Conservation (phyloP, 2,888 invertebrate species). For the Antitype chi region DNA sequence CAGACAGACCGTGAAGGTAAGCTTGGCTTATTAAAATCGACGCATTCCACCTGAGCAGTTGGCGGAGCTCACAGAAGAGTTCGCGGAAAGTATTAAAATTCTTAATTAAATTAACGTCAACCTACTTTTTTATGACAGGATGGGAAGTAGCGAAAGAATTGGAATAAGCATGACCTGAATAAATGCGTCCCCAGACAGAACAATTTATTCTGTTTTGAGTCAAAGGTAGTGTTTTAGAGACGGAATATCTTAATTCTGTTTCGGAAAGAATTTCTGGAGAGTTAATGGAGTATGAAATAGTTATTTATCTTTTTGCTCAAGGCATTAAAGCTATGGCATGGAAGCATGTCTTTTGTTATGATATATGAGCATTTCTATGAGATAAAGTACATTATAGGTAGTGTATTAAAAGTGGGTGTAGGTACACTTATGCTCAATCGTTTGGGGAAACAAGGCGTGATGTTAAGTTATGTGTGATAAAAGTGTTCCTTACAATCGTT, state of each 20-base stretch:
- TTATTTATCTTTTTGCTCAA: background rate
- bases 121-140: conserved; percentile 61
- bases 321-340: background rate
- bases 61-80: conserved; percentile 59
- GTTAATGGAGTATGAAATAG: no score
- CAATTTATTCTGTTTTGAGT: conserved; percentile 25
- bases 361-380: background rate
- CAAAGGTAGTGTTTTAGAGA: conserved; percentile 19
- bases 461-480: no score
- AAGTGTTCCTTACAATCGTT: no score
- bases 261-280: background rate
- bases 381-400: background rate
- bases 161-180: conserved; percentile 57
- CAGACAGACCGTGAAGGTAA: conserved; percentile 21
- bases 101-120: conserved; percentile 78
- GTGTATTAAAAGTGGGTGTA: no score
- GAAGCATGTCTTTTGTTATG: background rate
- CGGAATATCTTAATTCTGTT: conserved; percentile 5
- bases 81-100: conserved; percentile 77
- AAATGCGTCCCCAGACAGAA: conserved; percentile 19
- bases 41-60: conserved; percentile 43
- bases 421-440: no score
- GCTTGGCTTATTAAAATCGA: conserved; percentile 52
- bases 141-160: conserved; percentile 68
- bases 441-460: no score